Base-by-base conservation (phyloP, 2,888 invertebrate species). In the Chorisops tibialis region DNA sequence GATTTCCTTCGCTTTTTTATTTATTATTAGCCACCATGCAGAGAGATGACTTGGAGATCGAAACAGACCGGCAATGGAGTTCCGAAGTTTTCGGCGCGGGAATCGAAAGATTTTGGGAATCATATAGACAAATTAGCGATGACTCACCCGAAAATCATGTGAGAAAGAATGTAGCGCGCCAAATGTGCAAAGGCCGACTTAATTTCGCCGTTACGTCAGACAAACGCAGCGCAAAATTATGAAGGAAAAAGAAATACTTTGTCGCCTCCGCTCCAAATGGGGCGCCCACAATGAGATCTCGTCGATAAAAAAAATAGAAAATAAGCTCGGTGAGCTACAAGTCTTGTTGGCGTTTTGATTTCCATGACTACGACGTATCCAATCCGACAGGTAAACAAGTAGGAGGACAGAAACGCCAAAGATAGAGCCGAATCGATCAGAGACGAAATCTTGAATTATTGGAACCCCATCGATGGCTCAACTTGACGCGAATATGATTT, bases 21-120 rank as follows among this genome's bases (percentile, higher is more conserved):
- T 56, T 56, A 56, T 56, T 56, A 56, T 56, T 56, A 56, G 56
- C 22, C 30, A n/a, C n/a, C n/a, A 56, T 45, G 45, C 56, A 56
- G 56, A 56, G 43, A 45, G 43, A 45, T 45, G 41, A 45, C 43
- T 56, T 56, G n/a, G 45, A 56, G 24, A 19, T 50, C 22, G 47
- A 6, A 45, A 56, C 30, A 30, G 16, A 16, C 24, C 47, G 39
- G 52, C n/a, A 22, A 9, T 30, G 9, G 9, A n/a, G n/a, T n/a
- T n/a, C 11, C 19, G 12, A 22, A 54, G 39, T 12, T 30, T 30
- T 9, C 35, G 4, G 9, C 24, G 22, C 50, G 19, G 39, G 41
- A 18, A n/a, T n/a, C n/a, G n/a, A 14, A 35, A 41, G 22, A 30
- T 30, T 30, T 30, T 24, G 14, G 43, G 18, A 35, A 30, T 38